phyloP scores from a whole-genome alignment of 2,113 vertebrate species.

The Zapornia atra region DNA sequence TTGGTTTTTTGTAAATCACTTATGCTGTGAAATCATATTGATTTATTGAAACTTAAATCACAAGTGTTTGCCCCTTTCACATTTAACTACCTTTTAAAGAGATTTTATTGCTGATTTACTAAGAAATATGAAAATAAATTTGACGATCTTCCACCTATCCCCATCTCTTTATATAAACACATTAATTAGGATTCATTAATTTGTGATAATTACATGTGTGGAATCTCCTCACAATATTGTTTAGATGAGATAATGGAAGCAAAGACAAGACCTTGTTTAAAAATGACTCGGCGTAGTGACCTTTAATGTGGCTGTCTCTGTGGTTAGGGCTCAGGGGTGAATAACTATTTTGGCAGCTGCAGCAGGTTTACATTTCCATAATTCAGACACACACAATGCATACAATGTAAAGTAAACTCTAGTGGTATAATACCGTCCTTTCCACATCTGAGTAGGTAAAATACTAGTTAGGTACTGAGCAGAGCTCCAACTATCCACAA shows the following conservation, averaged over 20 bases:
- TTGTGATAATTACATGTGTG: not conserved
- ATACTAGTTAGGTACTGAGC: not conserved
- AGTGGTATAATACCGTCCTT: not conserved
- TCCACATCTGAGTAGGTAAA: not conserved
- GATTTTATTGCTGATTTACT: not conserved
- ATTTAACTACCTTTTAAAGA: not conserved
- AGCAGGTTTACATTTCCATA: not conserved
- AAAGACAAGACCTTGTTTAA: not conserved
- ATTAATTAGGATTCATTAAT: not conserved
- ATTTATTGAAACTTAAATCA: not conserved
- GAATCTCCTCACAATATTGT: not conserved
- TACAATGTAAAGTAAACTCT: not conserved
- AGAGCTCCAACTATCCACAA: not conserved
- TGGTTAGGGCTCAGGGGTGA: not conserved
- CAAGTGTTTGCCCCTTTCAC: not conserved
- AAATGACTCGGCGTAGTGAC: not conserved
- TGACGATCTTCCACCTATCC: not conserved
- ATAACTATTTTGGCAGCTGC: not conserved
- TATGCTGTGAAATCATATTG: not conserved
- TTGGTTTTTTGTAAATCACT: not conserved
- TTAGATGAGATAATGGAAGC: not conserved
- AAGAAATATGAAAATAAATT: not conserved
- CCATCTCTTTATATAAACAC: not conserved
- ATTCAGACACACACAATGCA: not conserved
- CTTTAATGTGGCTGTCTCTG: not conserved